These are phyloP conservation scores for Grammomys dolichurus DNA, from an alignment of 2,113 vertebrate species.

Conservation along the genomic window DNA sequence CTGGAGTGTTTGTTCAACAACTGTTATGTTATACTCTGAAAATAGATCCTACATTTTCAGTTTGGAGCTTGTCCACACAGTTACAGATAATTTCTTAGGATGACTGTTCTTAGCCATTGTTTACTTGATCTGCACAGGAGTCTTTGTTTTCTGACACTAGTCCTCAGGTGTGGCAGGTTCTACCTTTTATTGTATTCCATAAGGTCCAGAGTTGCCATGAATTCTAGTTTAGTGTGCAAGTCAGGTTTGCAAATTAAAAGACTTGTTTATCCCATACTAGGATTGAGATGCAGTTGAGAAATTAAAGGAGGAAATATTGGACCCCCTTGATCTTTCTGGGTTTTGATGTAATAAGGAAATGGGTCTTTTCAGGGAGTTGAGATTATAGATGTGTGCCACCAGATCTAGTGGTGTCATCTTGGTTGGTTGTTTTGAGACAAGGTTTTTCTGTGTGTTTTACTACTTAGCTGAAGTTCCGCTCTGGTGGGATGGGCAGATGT, in stretches of 20 bases:
- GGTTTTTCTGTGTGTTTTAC: neutral
- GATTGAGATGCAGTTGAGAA: neutral
- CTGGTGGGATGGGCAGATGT: conserved; percentile 93
- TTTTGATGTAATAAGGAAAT: neutral
- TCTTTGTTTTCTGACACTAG: neutral
- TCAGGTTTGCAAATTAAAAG: conserved; percentile 15
- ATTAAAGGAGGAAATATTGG: neutral
- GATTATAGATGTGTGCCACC: neutral
- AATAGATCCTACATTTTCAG: neutral
- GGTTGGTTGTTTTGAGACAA: neutral
- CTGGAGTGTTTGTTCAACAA: neutral
- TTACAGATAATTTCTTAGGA: conserved; percentile 14
- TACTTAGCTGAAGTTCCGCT: neutral
- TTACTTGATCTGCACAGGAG: neutral
- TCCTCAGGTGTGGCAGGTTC: neutral
- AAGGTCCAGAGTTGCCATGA: neutral
- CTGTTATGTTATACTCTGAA: neutral
- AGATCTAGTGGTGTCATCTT: neutral
- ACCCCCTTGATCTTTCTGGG: neutral
- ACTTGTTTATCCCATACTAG: neutral
- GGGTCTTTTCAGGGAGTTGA: neutral
- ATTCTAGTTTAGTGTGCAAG: neutral
- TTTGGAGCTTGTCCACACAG: neutral
- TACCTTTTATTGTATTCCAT: neutral
- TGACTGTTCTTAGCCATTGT: neutral